Percentiles rank a stretch among this genome's conserved stretches.
These are phyloP conservation scores for Eleutherodactylus coqui DNA, from an alignment of 2,797 vertebrate genomes.

Conservation along the genomic window DNA sequence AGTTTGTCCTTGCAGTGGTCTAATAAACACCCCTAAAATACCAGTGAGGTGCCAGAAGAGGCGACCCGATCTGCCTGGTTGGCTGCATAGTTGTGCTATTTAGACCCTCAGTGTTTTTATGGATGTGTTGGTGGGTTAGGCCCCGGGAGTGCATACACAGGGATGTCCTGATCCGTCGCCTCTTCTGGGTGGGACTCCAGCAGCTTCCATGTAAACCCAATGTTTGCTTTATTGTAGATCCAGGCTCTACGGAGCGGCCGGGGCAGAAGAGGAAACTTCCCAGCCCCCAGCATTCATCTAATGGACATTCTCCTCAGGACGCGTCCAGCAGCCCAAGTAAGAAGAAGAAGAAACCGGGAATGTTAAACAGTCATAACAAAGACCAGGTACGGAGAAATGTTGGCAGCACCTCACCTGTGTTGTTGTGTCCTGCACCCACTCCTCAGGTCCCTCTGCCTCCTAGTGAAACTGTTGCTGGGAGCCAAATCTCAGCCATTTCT, in stretches of 20 bases:
- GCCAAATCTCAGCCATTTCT: not conserved
- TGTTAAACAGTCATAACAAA: constrained; percentile 88
- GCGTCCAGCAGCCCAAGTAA: constrained; percentile 93
- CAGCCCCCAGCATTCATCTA: constrained; percentile 96
- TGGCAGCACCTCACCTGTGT: not conserved
- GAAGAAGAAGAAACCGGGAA: constrained; percentile 99
- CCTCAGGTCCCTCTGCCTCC: not conserved
- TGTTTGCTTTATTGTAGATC: constrained; percentile 73
- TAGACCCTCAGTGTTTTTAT: too few species aligned
- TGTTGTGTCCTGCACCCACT: not conserved
- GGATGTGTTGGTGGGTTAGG: too few species aligned
- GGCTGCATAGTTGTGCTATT: too few species aligned
- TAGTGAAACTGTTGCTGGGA: not conserved
- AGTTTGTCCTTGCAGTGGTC: too few species aligned
- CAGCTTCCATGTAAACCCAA: not conserved
- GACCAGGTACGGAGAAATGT: constrained; percentile 89
- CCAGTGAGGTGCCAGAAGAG: too few species aligned
- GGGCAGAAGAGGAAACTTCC: constrained; percentile 92
- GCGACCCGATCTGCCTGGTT: too few species aligned
- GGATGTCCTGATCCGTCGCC: too few species aligned
- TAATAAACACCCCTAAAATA: too few species aligned
- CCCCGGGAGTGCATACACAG: too few species aligned
- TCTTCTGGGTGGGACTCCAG: not conserved
- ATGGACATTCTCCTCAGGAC: constrained; percentile 95
- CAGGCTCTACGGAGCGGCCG: constrained; percentile 86